Evolutionary conservation across 2,888 invertebrate genomes (phyloP), one percentile per base, ranked within the genome.

Genomic region (Heliconius erato): DNA sequence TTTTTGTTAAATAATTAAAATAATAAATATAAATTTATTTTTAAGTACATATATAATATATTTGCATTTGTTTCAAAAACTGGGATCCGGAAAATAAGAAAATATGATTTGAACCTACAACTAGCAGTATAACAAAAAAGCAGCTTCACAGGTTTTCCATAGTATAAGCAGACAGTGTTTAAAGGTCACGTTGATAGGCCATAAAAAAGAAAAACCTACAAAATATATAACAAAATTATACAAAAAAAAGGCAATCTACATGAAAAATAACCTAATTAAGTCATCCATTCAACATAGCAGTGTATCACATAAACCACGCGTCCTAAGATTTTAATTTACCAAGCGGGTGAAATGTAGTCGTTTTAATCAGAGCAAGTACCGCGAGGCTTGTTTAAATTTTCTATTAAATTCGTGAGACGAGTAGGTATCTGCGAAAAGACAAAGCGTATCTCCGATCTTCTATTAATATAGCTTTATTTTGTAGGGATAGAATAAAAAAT

Each of bases 381-480:
- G 86, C 91, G 89, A 89, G 89, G 88, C 91, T 89, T 92, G 94
- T 93, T 94, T 94, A 91, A 94, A 94, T 95, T 95, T 95, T 94
- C 94, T 94, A 94, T 95, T 95, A 95, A 95, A 91, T 89, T 90
- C 88, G 88, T 89, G 92, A 93, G 92, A 92, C 89, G 91, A 90
- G 91, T 63, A 63, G 63, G 63, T 67, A 67, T 26, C 16, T 88
- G 91, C 88, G 90, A 88, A 89, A 90, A 93, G 91, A 94, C 93
- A 93, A 94, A 92, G 91, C 93, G 92, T 94, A 95, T 95, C 95
- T 94, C 87, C 92, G 90, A 95, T 95, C 95, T 95, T 95, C 94
- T 95, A 95, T 95, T 95, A 95, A 95, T 95, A 94, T 94, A 92
- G 91, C 91, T 94, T 95, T 92, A 95, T 95, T 95, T 92, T 89